Percentiles rank a stretch among this genome's conserved stretches.
These are phyloP conservation scores for Indicator maculatus DNA, from an alignment of 2,113 vertebrate genomes.

Conservation along the genomic window DNA sequence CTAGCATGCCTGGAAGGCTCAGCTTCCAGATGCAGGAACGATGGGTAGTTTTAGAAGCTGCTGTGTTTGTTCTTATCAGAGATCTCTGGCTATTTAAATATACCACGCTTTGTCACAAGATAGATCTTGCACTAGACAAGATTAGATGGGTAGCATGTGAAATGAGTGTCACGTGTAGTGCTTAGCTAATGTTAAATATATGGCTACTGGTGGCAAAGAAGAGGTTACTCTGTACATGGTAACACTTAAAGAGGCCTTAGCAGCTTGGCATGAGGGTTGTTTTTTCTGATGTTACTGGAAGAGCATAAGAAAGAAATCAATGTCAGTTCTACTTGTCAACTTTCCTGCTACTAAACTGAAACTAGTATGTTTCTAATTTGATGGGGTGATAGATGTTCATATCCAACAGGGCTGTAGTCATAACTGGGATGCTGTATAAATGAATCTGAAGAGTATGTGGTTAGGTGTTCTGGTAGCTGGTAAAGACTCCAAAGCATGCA, in stretches of 20 bases:
- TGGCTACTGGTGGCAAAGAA: background rate
- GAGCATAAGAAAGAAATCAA: background rate
- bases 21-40: background rate
- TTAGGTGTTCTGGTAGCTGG: background rate
- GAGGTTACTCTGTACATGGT: background rate
- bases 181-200: background rate
- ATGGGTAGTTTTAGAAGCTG: background rate
- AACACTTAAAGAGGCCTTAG: background rate
- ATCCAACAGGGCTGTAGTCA: background rate
- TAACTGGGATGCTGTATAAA: background rate
- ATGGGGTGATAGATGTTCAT: background rate
- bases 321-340: background rate
- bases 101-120: background rate
- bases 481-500: background rate
- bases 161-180: conserved; percentile 4
- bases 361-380: accelerated
- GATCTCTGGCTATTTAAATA: background rate
- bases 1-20: background rate
- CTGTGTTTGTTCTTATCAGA: background rate
- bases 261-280: background rate
- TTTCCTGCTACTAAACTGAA: background rate
- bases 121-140: background rate
- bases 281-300: background rate
- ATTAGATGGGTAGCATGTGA: conserved; percentile 3
- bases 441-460: background rate